These are phyloP conservation scores for Tipula vernalis DNA, from an alignment of 2,888 invertebrate genomes.

Conservation along the genomic window DNA sequence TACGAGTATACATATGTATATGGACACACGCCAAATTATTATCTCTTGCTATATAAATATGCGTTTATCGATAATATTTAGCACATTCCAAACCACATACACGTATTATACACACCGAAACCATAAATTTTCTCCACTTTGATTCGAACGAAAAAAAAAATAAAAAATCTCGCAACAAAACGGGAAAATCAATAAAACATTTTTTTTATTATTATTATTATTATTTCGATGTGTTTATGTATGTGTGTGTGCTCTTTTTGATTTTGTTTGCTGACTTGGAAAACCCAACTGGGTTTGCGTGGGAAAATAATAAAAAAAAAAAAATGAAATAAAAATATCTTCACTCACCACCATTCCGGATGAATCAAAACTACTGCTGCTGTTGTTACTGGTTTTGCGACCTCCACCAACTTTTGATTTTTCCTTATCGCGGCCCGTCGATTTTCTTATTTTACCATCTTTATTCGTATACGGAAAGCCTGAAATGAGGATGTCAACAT, in stretches of 20 bases:
- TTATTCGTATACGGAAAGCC: not conserved
- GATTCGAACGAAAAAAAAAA: not conserved
- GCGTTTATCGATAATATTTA: not conserved
- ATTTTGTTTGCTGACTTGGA: not conserved
- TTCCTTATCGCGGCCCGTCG: not conserved
- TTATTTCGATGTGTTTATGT: not conserved
- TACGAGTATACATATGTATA: not conserved
- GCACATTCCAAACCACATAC: not conserved
- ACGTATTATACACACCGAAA: not conserved
- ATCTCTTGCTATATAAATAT: not conserved
- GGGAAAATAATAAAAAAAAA: not conserved
- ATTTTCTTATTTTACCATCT: not conserved
- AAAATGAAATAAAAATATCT: not conserved
- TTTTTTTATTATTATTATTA: not conserved
- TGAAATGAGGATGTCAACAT: not conserved
- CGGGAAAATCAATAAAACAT: not conserved
- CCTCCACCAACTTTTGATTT: not conserved
- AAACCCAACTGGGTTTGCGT: not conserved
- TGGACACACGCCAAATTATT: not conserved
- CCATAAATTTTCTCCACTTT: constrained; percentile 4
- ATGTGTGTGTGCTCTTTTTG: not conserved
- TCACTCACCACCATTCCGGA: not conserved
- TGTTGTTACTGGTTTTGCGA: not conserved
- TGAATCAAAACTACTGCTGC: not conserved
- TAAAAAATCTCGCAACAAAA: not conserved